Percentiles rank a stretch among this genome's conserved stretches.
Conservation (phyloP, 2,888 invertebrate species). For the Folsomia candida region DNA sequence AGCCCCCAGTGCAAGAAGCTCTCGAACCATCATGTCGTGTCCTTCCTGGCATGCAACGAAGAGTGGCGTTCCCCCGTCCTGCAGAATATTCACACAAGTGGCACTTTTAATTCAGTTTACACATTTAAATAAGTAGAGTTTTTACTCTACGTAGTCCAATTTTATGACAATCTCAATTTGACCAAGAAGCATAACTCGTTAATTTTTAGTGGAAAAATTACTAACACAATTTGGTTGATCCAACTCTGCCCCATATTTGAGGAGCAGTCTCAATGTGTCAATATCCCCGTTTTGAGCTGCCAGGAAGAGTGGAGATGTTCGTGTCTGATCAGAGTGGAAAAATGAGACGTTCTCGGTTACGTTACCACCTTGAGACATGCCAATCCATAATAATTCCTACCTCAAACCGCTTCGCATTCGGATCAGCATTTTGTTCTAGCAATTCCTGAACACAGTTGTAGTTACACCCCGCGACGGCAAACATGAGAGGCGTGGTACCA, state of each 20-base stretch:
- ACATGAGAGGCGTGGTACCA: conserved; percentile 87
- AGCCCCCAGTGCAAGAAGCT: conserved; percentile 77
- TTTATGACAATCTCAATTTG: neutral
- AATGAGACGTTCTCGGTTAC: conserved; percentile 9
- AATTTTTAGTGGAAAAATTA: no score
- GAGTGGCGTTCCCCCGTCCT: conserved; percentile 94
- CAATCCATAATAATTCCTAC: no score
- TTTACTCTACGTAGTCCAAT: neutral
- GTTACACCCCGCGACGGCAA: conserved; percentile 88
- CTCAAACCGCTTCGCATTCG: conserved; percentile 73
- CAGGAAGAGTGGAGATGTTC: conserved; percentile 89
- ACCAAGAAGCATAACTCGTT: conserved; percentile 5
- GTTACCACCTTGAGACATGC: no score
- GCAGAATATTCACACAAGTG: conserved; percentile 43
- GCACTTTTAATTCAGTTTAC: neutral
- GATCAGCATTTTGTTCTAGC: conserved; percentile 86
- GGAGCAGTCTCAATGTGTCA: conserved; percentile 73
- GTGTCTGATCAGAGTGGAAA: conserved; percentile 72
- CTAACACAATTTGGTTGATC: conserved; percentile 76
- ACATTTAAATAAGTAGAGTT: neutral
- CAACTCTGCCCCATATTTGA: conserved; percentile 74
- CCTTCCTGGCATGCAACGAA: conserved; percentile 91
- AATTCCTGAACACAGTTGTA: conserved; percentile 81
- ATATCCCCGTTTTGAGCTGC: conserved; percentile 89
- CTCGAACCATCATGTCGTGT: conserved; percentile 80